Percentiles rank a stretch among this genome's conserved stretches.
Conservation (phyloP, 1,140 invertebrate species). For the Phenacoccus solenopsis region DNA sequence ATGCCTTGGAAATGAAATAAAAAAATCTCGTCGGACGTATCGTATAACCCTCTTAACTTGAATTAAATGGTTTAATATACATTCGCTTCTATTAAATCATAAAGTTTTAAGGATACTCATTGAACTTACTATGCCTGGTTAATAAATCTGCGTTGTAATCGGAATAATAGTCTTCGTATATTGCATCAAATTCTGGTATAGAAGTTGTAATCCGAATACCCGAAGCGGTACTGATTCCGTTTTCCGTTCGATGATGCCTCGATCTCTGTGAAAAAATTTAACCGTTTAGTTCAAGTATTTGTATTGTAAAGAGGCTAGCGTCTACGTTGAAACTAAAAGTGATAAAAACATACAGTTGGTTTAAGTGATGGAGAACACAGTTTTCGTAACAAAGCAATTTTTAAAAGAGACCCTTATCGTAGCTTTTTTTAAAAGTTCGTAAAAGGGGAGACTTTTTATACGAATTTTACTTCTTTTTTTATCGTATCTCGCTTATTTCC, state of each 20-base stretch:
- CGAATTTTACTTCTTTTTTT: too few species aligned
- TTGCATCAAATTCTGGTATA: background rate
- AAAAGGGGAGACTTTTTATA: too few species aligned
- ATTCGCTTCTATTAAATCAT: background rate
- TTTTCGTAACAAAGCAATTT: too few species aligned
- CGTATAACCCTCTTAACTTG: background rate
- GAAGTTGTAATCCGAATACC: background rate
- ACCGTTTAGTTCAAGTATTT: too few species aligned
- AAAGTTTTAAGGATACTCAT: background rate
- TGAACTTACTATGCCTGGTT: background rate
- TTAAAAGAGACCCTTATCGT: too few species aligned
- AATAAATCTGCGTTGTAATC: slow-evolving; percentile 8
- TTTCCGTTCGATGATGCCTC: background rate
- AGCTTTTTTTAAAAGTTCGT: too few species aligned
- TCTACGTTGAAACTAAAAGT: too few species aligned
- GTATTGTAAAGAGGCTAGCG: too few species aligned
- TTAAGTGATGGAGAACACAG: too few species aligned
- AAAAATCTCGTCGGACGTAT: background rate
- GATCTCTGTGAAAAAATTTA: slow-evolving; percentile 9
- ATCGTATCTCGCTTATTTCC: too few species aligned
- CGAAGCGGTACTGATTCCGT: background rate
- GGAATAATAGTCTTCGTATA: background rate
- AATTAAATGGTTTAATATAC: background rate
- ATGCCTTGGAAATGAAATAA: background rate
- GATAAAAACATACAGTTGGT: too few species aligned